Evolutionary conservation across 2,113 vertebrate genomes (phyloP).

Genomic region (Stigmatopora argus): DNA sequence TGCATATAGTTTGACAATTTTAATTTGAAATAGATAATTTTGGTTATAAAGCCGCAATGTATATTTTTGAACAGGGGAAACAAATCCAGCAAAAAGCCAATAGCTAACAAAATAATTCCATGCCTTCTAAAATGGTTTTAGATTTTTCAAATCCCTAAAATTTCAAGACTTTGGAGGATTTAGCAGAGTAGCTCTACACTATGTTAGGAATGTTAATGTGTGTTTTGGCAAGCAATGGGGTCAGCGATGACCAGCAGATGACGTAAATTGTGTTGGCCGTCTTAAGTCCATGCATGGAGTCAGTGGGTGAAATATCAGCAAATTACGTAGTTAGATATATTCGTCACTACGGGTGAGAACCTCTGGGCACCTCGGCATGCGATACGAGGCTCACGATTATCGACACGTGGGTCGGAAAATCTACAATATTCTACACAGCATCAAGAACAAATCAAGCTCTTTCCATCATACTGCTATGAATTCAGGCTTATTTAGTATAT

Average conservation of each 20-base stretch:
- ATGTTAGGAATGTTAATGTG: conserved; percentile 49
- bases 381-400: too few relatives aligned
- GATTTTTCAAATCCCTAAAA: conserved; percentile 10
- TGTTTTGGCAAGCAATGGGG: conserved; percentile 45
- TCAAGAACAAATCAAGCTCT: too few relatives aligned
- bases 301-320: conserved; percentile 4
- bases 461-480: too few relatives aligned
- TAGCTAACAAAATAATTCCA: conserved; percentile 5
- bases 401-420: too few relatives aligned
- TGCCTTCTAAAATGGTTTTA: not conserved
- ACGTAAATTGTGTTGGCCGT: conserved; percentile 21
- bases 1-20: too few relatives aligned
- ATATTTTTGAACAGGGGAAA: not conserved
- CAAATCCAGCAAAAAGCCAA: not conserved
- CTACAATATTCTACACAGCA: too few relatives aligned
- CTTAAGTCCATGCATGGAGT: not conserved
- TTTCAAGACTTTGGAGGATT: conserved; percentile 16
- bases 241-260: conserved; percentile 30
- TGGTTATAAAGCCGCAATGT: too few relatives aligned
- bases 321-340: not conserved
- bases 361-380: too few relatives aligned
- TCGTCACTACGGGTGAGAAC: too few relatives aligned
- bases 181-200: conserved; percentile 24
- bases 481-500: too few relatives aligned
- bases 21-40: too few relatives aligned